Evolutionary conservation across 2,888 invertebrate species (phyloP), one percentile per base, ranked within the genome.

Genomic region (Meloe dianella): DNA sequence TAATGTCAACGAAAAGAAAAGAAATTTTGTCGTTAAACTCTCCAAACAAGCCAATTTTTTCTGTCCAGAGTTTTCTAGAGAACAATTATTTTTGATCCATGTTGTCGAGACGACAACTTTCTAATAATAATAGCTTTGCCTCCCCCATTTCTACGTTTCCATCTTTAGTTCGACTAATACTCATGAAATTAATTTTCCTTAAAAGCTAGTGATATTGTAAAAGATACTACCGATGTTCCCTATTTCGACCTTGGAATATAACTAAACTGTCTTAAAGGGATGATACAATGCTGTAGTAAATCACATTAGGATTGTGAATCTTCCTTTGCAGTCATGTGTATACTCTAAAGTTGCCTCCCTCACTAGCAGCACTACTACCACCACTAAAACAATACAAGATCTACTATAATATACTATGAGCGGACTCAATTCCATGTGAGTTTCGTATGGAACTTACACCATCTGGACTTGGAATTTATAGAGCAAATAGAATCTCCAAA

Each of bases 261-360:
- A 77, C 75, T 74, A 70, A 71, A 71, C 75, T 78, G 79, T 79
- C 79, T 73, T 70, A 54, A n/a, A 68, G 66, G 74, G 74, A 80
- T 80, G 80, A 80, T 78, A 74, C 77, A 80, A 70, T 76, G 74
- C 74, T 61, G 74, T 69, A 68, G 78, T 80, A 80, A 80, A 80
- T 80, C 80, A 80, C 74, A 68, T 68, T 72, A 73, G 76, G 72
- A 71, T 68, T 60, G 63, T 60, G 68, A 71, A 67, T 69, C 63
- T 70, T 69, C 70, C 71, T 60, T 63, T 63, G 60, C 59, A 17
- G 62, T 68, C 71, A 67, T 54, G 58, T 62, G 57, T 61, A 22
- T 63, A 38, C 60, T 66, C 61, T 65, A 57, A 65, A 58, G 56
- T 24, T 58, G 41, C 58, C 47, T 38, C 20, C 63, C 24, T 35